Evolutionary conservation across 2,888 invertebrate genomes (phyloP), one percentile per base, ranked within the genome.

Genomic region (Zelleria hepariella): DNA sequence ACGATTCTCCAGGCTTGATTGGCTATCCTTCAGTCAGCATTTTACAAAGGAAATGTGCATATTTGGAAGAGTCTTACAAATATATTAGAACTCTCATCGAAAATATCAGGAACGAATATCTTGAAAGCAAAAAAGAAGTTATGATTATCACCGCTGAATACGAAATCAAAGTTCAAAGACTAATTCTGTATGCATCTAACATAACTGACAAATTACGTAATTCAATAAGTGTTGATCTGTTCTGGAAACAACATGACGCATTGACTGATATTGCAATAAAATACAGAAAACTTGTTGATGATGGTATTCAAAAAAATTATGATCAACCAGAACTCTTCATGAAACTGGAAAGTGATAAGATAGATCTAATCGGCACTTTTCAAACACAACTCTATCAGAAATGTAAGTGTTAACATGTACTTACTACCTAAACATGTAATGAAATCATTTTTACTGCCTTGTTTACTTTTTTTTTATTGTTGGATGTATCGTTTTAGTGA

Each of bases 201-300:
- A 68, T 91, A 23, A 82, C 82, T 42, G 90, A 90, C 63, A 90
- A 82, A 69, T 67, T 91, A 55, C 77, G 87, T 3, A 80, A 77
- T 63, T 86, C 85, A 18, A 75, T 92, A 51, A 80, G 90, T 54
- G 68, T 80, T 15, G 78, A 87, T 3, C 66, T 84, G 27, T 89
- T 91, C 72, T 83, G 87, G 71, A 89, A 91, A 66, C 78, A 91
- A 66, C 90, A 90, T 72, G 78, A 80, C 53, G 78, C 83, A 57
- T 77, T 91, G 51, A 89, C 89, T 62, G 86, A 91, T 60, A 67
- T 82, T n/a, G 74, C 79, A 2, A 69, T 85, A 20, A 92, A 92
- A 69, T 89, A 91, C 65, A 77, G 91, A 66, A 79, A 80, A 63
- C 60, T 83, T 18, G 58, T 89, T n/a, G 75, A 82, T 62, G 58